Base-by-base conservation (phyloP, 2,888 invertebrate species). In the Catocala fraxini region DNA sequence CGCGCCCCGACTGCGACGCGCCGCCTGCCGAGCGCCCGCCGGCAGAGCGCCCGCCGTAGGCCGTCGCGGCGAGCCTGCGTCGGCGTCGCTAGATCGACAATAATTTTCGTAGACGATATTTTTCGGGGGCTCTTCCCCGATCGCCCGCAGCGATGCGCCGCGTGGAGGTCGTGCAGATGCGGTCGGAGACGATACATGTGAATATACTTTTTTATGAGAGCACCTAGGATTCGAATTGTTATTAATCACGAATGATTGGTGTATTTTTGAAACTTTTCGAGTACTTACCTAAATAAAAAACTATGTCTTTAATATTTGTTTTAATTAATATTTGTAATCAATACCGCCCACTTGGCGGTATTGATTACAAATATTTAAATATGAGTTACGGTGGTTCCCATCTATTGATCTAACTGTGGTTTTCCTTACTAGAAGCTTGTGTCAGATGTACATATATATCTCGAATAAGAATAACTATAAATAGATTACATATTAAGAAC, bases 191-290 rank as follows among this genome's bases (percentile, higher is more conserved):
- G 60, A 57, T 56, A 66, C 57, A 63, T 66, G 66, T 70, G 64
- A 59, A 69, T 68, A 69, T 68, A 64, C 82, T 83, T 83, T 84
- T 85, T 74, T 84, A 82, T 67, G 71, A 80, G 74, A 80, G 81
- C 81, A 82, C 81, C 72, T 80, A 80, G 80, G 39, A 57, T 79
- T 84, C 73, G 65, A 76, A 80, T 81, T 84, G 83, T 84, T 79
- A 84, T 86, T 83, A 75, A 77, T 78, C 73, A 85, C 77, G 77
- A 81, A 82, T 85, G 82, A 84, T 85, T 82, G 82, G 78, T 82
- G 85, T 87, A 89, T 90, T 89, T 90, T 88, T 86, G 80, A 87
- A 85, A 74, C 54, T 85, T 88, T 89, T 86, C 82, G 52, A 58
- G 61, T 82, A 79, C 54, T 60, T 80, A 75, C 71, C 34, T 52